A percentile compares a stretch with the other conserved stretches of the same genome.
These are phyloP conservation scores for Syrista parreyssii DNA, from an alignment of 2,888 invertebrate genomes.

Conservation along the genomic window DNA sequence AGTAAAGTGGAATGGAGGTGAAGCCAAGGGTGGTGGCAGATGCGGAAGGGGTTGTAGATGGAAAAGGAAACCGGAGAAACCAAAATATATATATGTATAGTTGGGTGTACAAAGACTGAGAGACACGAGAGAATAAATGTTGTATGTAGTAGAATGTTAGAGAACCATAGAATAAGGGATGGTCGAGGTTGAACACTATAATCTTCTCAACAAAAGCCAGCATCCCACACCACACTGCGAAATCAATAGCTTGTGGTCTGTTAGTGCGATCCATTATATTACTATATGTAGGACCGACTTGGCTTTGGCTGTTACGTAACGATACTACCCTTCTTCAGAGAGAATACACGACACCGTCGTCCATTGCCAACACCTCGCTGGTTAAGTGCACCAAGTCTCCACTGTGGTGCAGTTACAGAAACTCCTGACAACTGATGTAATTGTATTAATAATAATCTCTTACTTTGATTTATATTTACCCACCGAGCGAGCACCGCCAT, in stretches of 20 bases:
- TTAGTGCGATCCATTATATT: conserved; percentile 45
- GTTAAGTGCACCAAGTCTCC: neutral
- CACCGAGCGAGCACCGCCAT: neutral
- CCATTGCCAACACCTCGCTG: neutral
- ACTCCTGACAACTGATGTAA: neutral
- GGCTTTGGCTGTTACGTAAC: conserved; percentile 7
- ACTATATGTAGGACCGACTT: conserved; percentile 4
- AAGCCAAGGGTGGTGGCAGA: neutral
- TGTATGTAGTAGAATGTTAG: neutral
- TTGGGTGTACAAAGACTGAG: neutral
- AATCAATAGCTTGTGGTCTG: conserved; percentile 57
- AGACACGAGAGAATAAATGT: neutral
- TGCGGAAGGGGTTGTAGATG: neutral
- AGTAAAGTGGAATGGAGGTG: neutral
- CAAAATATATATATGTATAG: neutral
- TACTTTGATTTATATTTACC: neutral
- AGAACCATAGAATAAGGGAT: neutral
- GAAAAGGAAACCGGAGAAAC: neutral
- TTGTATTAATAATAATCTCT: neutral
- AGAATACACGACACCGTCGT: neutral
- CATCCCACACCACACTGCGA: conserved; percentile 47
- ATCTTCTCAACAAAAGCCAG: conserved; percentile 52
- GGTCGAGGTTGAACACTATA: conserved; percentile 39
- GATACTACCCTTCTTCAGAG: neutral
- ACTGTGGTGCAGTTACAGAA: neutral